A percentile compares a stretch with the other conserved stretches of the same genome.
Evolutionary conservation across 1,140 invertebrate species (phyloP).

Genomic region (Notospermus geniculatus): DNA sequence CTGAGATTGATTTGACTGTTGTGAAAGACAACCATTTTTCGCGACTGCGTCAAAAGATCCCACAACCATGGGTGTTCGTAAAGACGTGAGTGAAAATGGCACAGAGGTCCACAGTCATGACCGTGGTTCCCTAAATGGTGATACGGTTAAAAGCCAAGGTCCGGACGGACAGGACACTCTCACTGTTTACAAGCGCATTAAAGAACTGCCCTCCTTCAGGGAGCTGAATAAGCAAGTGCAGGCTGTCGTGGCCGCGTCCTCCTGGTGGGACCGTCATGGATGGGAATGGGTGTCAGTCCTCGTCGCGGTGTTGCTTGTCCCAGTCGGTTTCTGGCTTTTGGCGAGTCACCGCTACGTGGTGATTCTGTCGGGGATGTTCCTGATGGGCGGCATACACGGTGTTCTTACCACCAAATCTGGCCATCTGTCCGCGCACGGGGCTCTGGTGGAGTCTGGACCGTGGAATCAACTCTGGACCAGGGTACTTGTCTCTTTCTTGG

Average conservation of each 20-base stretch:
- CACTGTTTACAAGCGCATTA: conserved; percentile 12
- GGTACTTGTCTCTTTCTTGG: conserved; percentile 40
- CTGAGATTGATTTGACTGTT: too few relatives aligned
- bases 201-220: conserved; percentile 35
- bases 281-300: conserved; percentile 35
- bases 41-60: too few relatives aligned
- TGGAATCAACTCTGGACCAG: conserved; percentile 27
- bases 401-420: conserved; percentile 32
- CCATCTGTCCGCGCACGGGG: conserved; percentile 37
- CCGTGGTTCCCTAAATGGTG: too few relatives aligned
- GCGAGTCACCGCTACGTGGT: conserved; percentile 10
- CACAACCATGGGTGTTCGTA: too few relatives aligned
- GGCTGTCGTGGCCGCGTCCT: conserved; percentile 21
- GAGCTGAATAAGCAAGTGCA: conserved; percentile 33
- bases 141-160: not conserved
- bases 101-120: too few relatives aligned
- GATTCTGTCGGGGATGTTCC: conserved; percentile 26
- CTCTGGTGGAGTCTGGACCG: conserved; percentile 22
- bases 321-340: conserved; percentile 28
- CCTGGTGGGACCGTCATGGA: conserved; percentile 44
- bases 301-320: conserved; percentile 17
- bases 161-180: not conserved
- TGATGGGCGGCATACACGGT: conserved; percentile 35
- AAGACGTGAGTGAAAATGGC: too few relatives aligned
- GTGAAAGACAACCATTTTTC: too few relatives aligned